phyloP scores from a whole-genome alignment of 2,113 vertebrate genomes.

The Sebastes schlegelii region DNA sequence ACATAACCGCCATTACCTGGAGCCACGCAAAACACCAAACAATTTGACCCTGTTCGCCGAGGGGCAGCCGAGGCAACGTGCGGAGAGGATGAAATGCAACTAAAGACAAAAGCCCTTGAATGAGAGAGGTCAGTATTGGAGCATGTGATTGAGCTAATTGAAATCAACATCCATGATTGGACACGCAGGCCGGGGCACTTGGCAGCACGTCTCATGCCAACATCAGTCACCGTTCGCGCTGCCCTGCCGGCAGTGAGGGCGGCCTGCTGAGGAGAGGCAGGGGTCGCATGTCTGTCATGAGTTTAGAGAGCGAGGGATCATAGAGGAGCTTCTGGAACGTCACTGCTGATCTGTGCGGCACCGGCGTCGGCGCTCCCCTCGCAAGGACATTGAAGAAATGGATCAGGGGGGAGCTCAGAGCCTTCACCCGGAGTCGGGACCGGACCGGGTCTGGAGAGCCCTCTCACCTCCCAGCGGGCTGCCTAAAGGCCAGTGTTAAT shows the following conservation, averaged over 20 bases:
- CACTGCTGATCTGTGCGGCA: constrained; percentile 2
- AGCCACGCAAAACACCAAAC: constrained; percentile 56
- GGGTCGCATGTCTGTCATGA: constrained; percentile 64
- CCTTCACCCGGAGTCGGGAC: constrained; percentile 35
- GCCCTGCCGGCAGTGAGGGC: constrained; percentile 62
- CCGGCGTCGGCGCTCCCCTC: constrained; percentile 14
- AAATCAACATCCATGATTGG: constrained; percentile 83
- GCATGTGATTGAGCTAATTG: constrained; percentile 80
- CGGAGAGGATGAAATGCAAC: constrained; percentile 29
- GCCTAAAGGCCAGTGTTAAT: constrained; percentile 71
- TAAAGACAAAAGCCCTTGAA: constrained; percentile 64
- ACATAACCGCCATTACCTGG: constrained; percentile 53
- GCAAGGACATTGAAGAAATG: constrained; percentile 67
- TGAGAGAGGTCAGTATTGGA: constrained; percentile 74
- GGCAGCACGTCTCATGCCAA: constrained; percentile 76
- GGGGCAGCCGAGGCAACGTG: constrained; percentile 23
- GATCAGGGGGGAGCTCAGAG: constrained; percentile 54
- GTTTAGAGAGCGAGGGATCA: constrained; percentile 42
- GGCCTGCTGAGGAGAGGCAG: constrained; percentile 67
- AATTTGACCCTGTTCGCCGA: constrained; percentile 64
- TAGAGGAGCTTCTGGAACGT: constrained; percentile 20
- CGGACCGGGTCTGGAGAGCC: constrained; percentile 49
- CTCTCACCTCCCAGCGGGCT: constrained; percentile 69
- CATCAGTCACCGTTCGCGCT: constrained; percentile 73
- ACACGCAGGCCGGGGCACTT: constrained; percentile 65